Evolutionary conservation across 2,797 vertebrate species (phyloP).

Genomic region (Anisognathus igniventris): DNA sequence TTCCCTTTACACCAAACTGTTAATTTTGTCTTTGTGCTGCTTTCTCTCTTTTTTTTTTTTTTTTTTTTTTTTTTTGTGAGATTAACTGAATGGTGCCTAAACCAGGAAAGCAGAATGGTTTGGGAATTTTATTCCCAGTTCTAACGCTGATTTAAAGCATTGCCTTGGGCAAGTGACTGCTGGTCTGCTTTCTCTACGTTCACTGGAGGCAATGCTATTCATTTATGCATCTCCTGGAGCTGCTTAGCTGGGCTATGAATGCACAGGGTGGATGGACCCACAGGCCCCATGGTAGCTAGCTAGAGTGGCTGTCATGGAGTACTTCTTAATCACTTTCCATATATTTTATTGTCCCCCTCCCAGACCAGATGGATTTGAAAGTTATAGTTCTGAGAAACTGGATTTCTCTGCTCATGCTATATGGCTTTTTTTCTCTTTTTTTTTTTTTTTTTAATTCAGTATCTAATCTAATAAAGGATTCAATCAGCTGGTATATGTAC

Average conservation of each 20-base stretch:
- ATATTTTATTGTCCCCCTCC: slow-evolving; percentile 3
- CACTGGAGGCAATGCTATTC: not conserved
- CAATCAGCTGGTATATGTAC: slow-evolving; percentile 57
- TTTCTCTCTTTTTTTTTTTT: not conserved
- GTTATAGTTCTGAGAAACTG: slow-evolving; percentile 70
- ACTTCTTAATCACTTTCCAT: slow-evolving; percentile 34
- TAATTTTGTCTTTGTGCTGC: not conserved
- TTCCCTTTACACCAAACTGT: not conserved
- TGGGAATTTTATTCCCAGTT: slow-evolving; percentile 20
- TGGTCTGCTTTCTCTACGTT: not conserved
- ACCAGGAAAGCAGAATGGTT: not conserved
- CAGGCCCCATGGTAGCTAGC: not conserved
- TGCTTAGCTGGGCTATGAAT: not conserved
- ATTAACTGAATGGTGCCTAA: not conserved
- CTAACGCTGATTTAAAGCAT: not conserved
- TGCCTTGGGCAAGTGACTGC: not conserved
- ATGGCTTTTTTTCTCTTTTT: not conserved
- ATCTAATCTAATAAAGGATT: slow-evolving; percentile 53
- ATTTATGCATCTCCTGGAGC: slow-evolving; percentile 4
- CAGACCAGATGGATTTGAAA: slow-evolving; percentile 35
- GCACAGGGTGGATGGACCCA: not conserved
- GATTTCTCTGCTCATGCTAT: slow-evolving; percentile 55
- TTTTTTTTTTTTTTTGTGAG: not conserved
- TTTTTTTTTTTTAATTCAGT: not conserved
- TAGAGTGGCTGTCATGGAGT: not conserved